Evolutionary conservation across 92 coral and sea anemone species (phyloP), one percentile per base, ranked within the genome.

Genomic region (Isaurus tuberculatus): DNA sequence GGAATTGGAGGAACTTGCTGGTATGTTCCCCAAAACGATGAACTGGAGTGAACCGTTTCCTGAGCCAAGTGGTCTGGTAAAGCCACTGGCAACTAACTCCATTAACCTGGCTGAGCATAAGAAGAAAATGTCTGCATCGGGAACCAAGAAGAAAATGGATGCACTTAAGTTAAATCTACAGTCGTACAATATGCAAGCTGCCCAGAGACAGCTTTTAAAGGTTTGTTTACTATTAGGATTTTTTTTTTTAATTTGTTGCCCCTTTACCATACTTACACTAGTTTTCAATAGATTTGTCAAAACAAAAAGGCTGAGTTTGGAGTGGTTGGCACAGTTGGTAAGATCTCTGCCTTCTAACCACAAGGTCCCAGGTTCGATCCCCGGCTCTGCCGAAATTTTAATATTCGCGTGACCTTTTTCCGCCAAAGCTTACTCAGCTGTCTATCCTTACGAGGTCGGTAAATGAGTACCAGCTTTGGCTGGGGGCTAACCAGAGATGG

Each of bases 1-100:
- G 75, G 99, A 97, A 67, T 89, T 97, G 34, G 99, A 94, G 49
- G 98, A 97, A 65, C 94, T 97, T 25, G 97, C 98, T 16, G 92
- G 95, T 73, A 72, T 94, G 48, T 90, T 91, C 57, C 98, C 98
- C 33, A 86, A 86, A 86, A 73, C 89, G 8, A 44, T 89, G 14
- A 42, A 85, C 17, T 90, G 95, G 60, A 72, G 43, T 48, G 90
- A 74, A 28, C 84, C 66, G 0, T 77, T 77, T 55, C 49, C 49
- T 16, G 70, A 30, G 61, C 65, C 85, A 81, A 65, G 25, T 31
- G 51, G 72, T 5, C 33, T 65, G 70, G 42, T 31, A 28, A 29
- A 30, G 57, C 53, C 65, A 29, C 66, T 61, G 64, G 44, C 31
- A 32, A 65, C 73, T 20, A 82, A 81, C 40, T 88, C 94, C 8